Base-by-base conservation (phyloP, 2,113 vertebrate species). In the Misgurnus anguillicaudatus region DNA sequence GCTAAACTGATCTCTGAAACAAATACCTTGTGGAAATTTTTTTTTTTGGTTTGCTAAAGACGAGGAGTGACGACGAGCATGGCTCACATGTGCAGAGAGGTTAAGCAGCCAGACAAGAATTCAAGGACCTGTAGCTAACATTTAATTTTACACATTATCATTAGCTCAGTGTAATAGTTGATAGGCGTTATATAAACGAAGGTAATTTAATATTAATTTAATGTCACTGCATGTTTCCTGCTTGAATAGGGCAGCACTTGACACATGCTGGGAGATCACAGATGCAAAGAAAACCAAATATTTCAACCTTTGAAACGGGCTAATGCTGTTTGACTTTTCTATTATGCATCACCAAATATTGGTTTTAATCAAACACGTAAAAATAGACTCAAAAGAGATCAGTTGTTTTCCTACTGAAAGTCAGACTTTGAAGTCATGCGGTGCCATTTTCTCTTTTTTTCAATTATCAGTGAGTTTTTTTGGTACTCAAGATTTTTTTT, bases 211-310 rank as follows among this genome's bases (percentile, higher is more conserved):
- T 31, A 31, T 24, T 24, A 24, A 13, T 55, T 16, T 7, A 58
- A 72, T 72, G 53, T 57, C 51, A 72, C 38, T 74, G 19, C 21
- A 31, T 47, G 71, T 74, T 74, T 61, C n/a, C 42, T 61, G 39
- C 53, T 55, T 55, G 53, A 74, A 57, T 24, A n/a, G 39, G 42
- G 57, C 21, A 6, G 42, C 57, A 47, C 45, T 74, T 61, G 19
- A 74, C 2, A 1, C 57, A 24, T 31, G 41, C 71, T 45, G 57
- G 14, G 57, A 61, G 16, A 7, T 17, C 71, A 61, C 71, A 47
- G 71, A 61, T 61, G 71, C 45, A 19, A 13, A 17, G 13, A 74
- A 74, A 61, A 74, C 53, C 53, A 55, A 55, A 55, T 55, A 13
- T n/a, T 13, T n/a, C 16, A 55, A 17, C 71, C 39, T 31, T 74